These are phyloP conservation scores for Eilema sororculum DNA, from an alignment of 2,888 invertebrate genomes.

Conservation along the genomic window DNA sequence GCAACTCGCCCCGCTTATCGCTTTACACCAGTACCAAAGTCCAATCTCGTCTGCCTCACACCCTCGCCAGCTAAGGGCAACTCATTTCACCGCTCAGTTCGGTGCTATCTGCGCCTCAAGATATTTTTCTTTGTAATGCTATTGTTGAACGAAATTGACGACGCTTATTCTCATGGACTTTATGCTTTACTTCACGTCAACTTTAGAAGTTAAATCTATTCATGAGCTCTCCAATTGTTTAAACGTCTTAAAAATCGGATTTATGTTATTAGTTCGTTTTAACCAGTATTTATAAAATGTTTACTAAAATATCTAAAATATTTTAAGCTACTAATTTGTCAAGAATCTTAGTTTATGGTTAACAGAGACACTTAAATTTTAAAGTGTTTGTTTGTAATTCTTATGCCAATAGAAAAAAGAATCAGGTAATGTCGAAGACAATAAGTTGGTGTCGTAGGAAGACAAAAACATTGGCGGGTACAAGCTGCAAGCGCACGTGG, in stretches of 20 bases:
- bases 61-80: conserved; percentile 84
- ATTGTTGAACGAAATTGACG: conserved; percentile 77
- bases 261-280: neutral
- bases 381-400: conserved; percentile 46
- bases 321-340: conserved; percentile 10
- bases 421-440: conserved; percentile 52
- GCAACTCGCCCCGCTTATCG: conserved; percentile 28
- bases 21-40: conserved; percentile 50
- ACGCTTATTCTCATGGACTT: conserved; percentile 57
- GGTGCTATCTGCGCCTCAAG: conserved; percentile 79
- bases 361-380: conserved; percentile 27
- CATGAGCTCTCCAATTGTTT: conserved; percentile 16
- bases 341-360: conserved; percentile 25
- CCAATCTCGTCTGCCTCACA: conserved; percentile 81
- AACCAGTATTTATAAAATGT: neutral
- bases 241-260: neutral
- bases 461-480: conserved; percentile 45
- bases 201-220: conserved; percentile 19
- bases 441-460: conserved; percentile 46
- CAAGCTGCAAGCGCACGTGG: conserved; percentile 85
- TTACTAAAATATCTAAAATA: neutral
- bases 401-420: conserved; percentile 48
- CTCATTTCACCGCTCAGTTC: conserved; percentile 83
- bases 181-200: conserved; percentile 37
- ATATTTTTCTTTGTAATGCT: conserved; percentile 84